Evolutionary conservation across 2,797 vertebrate species (phyloP).

Genomic region (Rhinophrynus dorsalis): DNA sequence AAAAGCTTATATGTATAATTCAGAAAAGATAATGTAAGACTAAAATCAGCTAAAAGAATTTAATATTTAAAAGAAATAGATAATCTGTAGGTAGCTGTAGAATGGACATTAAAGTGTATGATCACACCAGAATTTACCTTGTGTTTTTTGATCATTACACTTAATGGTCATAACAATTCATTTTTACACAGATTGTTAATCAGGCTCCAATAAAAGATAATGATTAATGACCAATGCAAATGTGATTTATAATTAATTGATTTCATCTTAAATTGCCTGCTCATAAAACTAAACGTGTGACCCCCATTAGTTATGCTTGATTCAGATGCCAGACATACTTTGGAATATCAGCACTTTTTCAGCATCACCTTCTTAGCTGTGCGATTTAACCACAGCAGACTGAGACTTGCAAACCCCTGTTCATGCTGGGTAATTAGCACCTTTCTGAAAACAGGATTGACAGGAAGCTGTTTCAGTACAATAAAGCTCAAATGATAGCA

Average conservation of each 20-base stretch:
- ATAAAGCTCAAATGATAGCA: neutral
- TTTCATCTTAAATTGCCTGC: neutral
- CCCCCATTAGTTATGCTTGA: neutral
- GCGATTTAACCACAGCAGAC: neutral
- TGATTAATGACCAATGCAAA: constrained; percentile 1
- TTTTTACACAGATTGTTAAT: too few relatives aligned
- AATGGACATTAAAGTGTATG: too few relatives aligned
- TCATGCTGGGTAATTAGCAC: constrained; percentile 19
- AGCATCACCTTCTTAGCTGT: neutral
- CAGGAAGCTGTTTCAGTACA: constrained; percentile 2
- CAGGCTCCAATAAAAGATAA: too few relatives aligned
- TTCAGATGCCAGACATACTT: neutral
- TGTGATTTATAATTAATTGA: neutral
- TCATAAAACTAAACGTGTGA: neutral
- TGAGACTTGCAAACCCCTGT: too few relatives aligned
- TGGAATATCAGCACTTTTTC: neutral
- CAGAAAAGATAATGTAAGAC: too few relatives aligned
- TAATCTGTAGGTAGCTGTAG: too few relatives aligned
- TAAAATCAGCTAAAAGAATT: too few relatives aligned
- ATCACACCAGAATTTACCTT: too few relatives aligned
- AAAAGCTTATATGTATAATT: too few relatives aligned
- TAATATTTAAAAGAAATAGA: too few relatives aligned
- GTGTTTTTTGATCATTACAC: too few relatives aligned
- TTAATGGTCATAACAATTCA: too few relatives aligned
- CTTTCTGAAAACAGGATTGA: neutral